A percentile compares a stretch with the other conserved stretches of the same genome.
Evolutionary conservation across 2,797 vertebrate genomes (phyloP).

Genomic region (Agapornis canus): DNA sequence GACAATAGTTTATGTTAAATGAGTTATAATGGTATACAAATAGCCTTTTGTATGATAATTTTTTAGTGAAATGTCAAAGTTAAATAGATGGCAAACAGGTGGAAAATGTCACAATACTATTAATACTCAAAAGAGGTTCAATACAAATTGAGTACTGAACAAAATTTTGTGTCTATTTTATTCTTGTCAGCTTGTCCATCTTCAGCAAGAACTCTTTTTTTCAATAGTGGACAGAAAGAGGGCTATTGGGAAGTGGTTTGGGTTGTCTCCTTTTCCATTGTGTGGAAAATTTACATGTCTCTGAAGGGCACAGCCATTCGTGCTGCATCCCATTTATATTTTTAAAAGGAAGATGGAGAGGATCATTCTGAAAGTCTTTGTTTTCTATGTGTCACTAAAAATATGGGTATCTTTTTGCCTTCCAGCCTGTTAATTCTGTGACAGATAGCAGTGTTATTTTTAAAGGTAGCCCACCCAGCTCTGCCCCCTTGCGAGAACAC

Average conservation of each 20-base stretch:
- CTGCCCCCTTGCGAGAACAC: conserved; percentile 32
- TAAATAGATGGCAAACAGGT: not conserved
- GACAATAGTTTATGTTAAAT: not conserved
- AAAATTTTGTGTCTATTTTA: not conserved
- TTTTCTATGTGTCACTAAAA: conserved; percentile 11
- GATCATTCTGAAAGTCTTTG: conserved; percentile 14
- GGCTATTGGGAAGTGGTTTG: not conserved
- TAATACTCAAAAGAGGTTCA: not conserved
- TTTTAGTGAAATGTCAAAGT: not conserved
- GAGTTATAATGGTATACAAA: not conserved
- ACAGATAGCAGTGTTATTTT: conserved; percentile 42
- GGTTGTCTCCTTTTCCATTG: not conserved
- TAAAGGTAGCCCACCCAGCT: conserved; percentile 39
- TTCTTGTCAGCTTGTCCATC: not conserved
- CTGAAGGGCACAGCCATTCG: not conserved
- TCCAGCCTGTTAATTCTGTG: conserved; percentile 3
- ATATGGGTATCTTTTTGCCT: not conserved
- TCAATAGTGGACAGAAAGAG: not conserved
- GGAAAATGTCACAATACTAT: not conserved
- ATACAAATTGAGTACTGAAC: not conserved
- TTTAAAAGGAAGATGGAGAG: not conserved
- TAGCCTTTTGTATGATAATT: not conserved
- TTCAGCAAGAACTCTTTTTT: not conserved
- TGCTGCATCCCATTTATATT: not conserved
- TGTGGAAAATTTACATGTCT: not conserved